Evolutionary conservation across 2,888 invertebrate species (phyloP).

Genomic region (Acanthacorydalis orientalis): DNA sequence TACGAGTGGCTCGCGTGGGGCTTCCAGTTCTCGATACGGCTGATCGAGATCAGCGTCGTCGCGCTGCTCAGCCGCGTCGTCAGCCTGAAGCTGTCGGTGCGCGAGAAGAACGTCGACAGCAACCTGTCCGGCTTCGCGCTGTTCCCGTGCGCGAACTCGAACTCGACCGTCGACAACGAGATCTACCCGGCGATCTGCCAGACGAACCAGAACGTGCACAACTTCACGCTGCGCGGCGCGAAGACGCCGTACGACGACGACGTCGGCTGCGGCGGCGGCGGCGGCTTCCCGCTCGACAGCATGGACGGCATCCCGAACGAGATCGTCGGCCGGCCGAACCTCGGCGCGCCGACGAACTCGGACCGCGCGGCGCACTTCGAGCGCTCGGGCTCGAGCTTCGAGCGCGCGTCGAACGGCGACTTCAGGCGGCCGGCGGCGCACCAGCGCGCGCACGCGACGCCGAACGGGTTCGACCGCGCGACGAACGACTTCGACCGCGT

Average conservation of each 20-base stretch:
- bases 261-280: too few species aligned
- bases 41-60: slow-evolving; percentile 78
- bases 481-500: slow-evolving; percentile 4
- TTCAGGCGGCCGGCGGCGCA: slow-evolving; percentile 29
- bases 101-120: slow-evolving; percentile 49
- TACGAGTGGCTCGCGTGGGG: slow-evolving; percentile 86
- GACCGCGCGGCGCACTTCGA: slow-evolving; percentile 25
- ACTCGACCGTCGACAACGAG: slow-evolving; percentile 70
- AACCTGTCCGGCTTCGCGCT: slow-evolving; percentile 61
- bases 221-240: slow-evolving; percentile 62
- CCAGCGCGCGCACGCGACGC: slow-evolving; percentile 31
- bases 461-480: slow-evolving; percentile 28
- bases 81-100: slow-evolving; percentile 44
- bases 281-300: slow-evolving; percentile 35
- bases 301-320: slow-evolving; percentile 25
- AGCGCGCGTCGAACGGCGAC: slow-evolving; percentile 13
- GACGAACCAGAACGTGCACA: slow-evolving; percentile 70
- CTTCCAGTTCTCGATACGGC: slow-evolving; percentile 69
- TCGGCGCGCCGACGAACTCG: slow-evolving; percentile 27
- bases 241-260: slow-evolving; percentile 60
- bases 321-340: slow-evolving; percentile 29
- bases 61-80: slow-evolving; percentile 76
- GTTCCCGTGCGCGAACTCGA: slow-evolving; percentile 66
- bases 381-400: slow-evolving; percentile 16
- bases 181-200: slow-evolving; percentile 76